Percentiles rank a stretch among this genome's conserved stretches.
Conservation (phyloP, 2,797 vertebrate genomes). For the Amblyopsis hoosieri region DNA sequence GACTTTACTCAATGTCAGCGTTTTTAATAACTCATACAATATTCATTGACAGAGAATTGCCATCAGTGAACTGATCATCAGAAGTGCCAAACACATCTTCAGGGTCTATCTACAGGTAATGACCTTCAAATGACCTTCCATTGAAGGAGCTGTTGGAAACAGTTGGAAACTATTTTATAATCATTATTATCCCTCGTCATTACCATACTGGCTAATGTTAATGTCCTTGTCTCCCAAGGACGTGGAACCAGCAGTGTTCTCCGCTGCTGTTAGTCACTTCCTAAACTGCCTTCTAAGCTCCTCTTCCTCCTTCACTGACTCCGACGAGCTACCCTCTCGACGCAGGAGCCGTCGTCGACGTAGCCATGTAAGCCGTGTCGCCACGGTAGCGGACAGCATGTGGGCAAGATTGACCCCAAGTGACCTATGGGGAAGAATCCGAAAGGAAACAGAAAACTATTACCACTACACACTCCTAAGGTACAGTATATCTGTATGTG, state of each 20-base stretch:
- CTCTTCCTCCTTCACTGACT: conserved; percentile 83
- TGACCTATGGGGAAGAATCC: conserved; percentile 90
- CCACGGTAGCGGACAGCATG: conserved; percentile 68
- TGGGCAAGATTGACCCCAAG: conserved; percentile 87
- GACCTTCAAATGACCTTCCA: neutral
- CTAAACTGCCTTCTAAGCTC: conserved; percentile 94
- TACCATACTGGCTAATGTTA: neutral
- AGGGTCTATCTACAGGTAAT: conserved; percentile 91
- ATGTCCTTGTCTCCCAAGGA: conserved; percentile 70
- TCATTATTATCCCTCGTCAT: neutral
- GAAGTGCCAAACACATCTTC: conserved; percentile 95
- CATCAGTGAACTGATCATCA: conserved; percentile 88
- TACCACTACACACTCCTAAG: conserved; percentile 86
- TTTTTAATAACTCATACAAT: conserved; percentile 22
- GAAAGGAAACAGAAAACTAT: conserved; percentile 84
- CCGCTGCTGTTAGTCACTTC: conserved; percentile 94
- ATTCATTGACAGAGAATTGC: conserved; percentile 85
- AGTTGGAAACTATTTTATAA: neutral
- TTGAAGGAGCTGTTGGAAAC: neutral
- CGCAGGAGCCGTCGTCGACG: conserved; percentile 87
- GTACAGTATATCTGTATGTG: conserved; percentile 77
- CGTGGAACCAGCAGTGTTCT: conserved; percentile 90
- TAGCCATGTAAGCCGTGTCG: conserved; percentile 80
- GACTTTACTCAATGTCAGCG: neutral
- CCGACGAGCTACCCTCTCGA: conserved; percentile 86